A percentile compares a stretch with the other conserved stretches of the same genome.
Evolutionary conservation across 2,888 invertebrate species (phyloP).

Genomic region (Chelonus formosanus): DNA sequence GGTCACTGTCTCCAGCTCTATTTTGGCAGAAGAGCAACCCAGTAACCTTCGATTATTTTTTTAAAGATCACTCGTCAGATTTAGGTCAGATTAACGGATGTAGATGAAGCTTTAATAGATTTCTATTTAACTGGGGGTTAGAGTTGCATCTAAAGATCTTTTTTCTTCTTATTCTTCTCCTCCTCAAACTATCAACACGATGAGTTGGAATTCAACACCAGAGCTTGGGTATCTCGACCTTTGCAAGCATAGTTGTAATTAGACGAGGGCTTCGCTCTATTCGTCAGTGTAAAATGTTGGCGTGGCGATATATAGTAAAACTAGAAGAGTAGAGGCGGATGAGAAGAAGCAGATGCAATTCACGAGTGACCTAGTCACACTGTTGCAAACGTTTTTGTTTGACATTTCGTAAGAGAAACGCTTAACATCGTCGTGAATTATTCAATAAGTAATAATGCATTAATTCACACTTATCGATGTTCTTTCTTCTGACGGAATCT

Average conservation of each 20-base stretch:
- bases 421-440: neutral
- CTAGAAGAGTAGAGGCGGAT: neutral
- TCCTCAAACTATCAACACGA: too few relatives aligned
- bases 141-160: too few relatives aligned
- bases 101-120: too few relatives aligned
- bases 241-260: conserved; percentile 18
- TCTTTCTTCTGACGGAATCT: too few relatives aligned
- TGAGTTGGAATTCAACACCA: conserved; percentile 1
- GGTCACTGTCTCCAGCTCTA: conserved; percentile 19
- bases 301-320: neutral
- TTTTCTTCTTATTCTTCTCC: too few relatives aligned
- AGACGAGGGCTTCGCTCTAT: conserved; percentile 8
- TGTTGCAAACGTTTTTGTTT: conserved; percentile 39
- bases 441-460: too few relatives aligned
- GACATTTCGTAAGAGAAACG: conserved; percentile 52
- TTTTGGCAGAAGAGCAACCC: conserved; percentile 17
- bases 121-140: too few relatives aligned
- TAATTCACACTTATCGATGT: too few relatives aligned
- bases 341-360: conserved; percentile 32
- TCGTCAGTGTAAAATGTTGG: neutral
- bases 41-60: conserved; percentile 8
- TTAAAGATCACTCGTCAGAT: too few relatives aligned
- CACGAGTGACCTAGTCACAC: conserved; percentile 42
- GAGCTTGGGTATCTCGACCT: conserved; percentile 12
- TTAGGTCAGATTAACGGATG: too few relatives aligned